Base-by-base conservation (phyloP, 2,888 invertebrate species). In the Trissolcus japonicus region DNA sequence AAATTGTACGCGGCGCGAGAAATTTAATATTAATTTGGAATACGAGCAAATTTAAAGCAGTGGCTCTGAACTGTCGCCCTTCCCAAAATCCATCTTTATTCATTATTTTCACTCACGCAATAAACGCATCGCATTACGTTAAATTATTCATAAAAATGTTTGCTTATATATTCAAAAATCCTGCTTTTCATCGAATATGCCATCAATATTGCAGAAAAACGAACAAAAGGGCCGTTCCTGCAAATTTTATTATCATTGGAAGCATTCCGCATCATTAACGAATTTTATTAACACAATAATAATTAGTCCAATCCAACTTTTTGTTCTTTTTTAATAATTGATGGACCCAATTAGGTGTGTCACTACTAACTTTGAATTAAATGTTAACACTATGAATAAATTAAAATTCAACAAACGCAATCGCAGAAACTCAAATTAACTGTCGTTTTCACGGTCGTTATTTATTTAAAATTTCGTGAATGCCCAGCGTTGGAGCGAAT, bases 11-110 rank as follows among this genome's bases (percentile, higher is more conserved):
- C 85, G 85, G 86, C 86, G 85, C 84, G 84, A 85, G 85, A 86
- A 87, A 87, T 87, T 87, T 87, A 86, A 87, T 87, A 87, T 87
- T 87, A 86, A 87, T 87, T 84, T 84, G 82, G 83, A 86, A 87
- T 83, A 84, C 83, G 85, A 83, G 86, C 83, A 83, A 79, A 79
- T 35, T 35, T 35, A 7, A 11, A 81, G 80, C 82, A 84, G 83
- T 78, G 83, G 79, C 80, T 81, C 85, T 81, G 84, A 85, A 84
- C 82, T 77, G 66, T 35, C 35, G 35, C 11, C 35, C 35, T 11
- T 4, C 11, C 76, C 69, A 60, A 59, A 63, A 46, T 50, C 50
- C 4, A 67, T 56, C 61, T 11, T 56, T 66, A 61, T 51, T 72
- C 35, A 29, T 72, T 65, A 71, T 71, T 63, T 43, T 48, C 62